These are phyloP conservation scores for Clytia hemisphaerica DNA, from an alignment of 30 jellyfish, hydroid and myxozoan species.

Conservation along the genomic window DNA sequence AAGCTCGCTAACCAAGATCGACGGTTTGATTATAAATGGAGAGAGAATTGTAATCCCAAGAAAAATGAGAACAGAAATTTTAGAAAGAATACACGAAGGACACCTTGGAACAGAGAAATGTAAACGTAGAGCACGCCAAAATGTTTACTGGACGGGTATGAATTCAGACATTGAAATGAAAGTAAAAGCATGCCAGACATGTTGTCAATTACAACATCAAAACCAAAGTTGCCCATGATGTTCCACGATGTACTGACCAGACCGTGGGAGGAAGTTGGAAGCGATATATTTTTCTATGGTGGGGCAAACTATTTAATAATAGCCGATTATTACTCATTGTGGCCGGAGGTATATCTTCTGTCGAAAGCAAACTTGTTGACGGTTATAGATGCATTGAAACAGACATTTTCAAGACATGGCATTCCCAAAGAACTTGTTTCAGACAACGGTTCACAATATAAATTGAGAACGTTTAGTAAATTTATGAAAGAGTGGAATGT, in stretches of 20 bases:
- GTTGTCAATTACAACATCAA: too few relatives aligned
- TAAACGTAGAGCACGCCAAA: constrained; percentile 16
- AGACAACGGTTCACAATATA: constrained; percentile 8
- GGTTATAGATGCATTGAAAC: not conserved
- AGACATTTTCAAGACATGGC: constrained; percentile 7
- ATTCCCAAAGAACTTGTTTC: not conserved
- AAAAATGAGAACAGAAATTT: not conserved
- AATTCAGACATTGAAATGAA: constrained; percentile 21
- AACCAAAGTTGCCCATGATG: too few relatives aligned
- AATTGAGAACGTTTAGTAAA: not conserved
- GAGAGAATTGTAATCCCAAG: constrained; percentile 38
- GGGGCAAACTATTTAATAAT: not conserved
- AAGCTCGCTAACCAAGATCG: constrained; percentile 19
- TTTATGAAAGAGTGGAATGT: constrained; percentile 11
- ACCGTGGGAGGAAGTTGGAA: not conserved
- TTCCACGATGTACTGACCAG: too few relatives aligned
- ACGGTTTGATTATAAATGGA: constrained; percentile 37
- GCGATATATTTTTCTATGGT: not conserved
- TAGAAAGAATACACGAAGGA: constrained; percentile 6
- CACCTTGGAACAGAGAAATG: constrained; percentile 29
- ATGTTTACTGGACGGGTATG: constrained; percentile 30
- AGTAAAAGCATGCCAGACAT: constrained; percentile 27
- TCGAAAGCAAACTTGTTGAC: too few relatives aligned
- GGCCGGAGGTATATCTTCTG: not conserved
- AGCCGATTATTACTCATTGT: not conserved